phyloP scores from a whole-genome alignment of 2,888 invertebrate genomes.

The Pollenia labialis region DNA sequence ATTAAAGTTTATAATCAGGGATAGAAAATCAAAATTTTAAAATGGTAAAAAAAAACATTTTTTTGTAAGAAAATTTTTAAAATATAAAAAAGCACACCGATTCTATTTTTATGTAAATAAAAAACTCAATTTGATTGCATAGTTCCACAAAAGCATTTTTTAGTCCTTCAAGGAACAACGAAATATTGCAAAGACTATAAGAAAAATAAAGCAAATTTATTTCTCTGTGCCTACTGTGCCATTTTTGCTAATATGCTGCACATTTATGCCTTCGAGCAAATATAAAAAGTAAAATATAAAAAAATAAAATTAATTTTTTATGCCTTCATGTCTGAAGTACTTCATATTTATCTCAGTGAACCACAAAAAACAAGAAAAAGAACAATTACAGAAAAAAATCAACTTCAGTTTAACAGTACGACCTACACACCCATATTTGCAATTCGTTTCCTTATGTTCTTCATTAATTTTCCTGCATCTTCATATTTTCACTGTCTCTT shows the following conservation, averaged over 20 bases:
- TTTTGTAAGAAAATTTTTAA: no score
- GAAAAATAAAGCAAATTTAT: background rate
- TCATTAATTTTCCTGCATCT: background rate
- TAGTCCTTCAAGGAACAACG: no score
- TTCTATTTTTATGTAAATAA: no score
- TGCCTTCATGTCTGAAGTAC: slow-evolving; percentile 35
- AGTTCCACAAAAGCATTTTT: no score
- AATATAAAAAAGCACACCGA: no score
- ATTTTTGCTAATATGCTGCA: slow-evolving; percentile 4
- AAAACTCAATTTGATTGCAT: no score
- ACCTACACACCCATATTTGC: slow-evolving; percentile 67
- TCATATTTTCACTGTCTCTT: slow-evolving; percentile 8
- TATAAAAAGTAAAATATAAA: slow-evolving; percentile 18
- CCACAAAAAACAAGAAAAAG: slow-evolving; percentile 2
- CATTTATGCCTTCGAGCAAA: slow-evolving; percentile 26
- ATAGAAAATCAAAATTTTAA: no score
- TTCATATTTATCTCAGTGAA: slow-evolving; percentile 37
- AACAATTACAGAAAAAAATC: background rate
- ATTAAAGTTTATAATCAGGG: no score
- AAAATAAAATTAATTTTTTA: slow-evolving; percentile 17
- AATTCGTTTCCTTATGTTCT: slow-evolving; percentile 23
- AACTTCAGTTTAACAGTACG: slow-evolving; percentile 34
- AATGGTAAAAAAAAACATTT: no score
- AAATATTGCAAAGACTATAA: no score
- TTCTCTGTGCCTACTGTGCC: background rate